phyloP scores from a whole-genome alignment of 2,113 vertebrate genomes.

The Rhinolophus ferrumequinum region DNA sequence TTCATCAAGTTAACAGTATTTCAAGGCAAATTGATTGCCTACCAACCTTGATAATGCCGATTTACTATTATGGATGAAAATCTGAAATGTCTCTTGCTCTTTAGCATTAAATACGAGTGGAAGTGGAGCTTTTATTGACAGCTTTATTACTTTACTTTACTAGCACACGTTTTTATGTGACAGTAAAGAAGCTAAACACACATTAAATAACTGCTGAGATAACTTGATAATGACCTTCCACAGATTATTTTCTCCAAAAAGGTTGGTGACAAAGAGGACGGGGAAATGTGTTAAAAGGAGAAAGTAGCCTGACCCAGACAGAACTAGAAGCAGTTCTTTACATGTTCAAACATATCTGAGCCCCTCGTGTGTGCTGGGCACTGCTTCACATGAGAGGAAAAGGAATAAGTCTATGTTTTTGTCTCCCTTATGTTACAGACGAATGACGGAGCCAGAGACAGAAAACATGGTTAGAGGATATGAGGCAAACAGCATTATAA shows the following conservation, averaged over 20 bases:
- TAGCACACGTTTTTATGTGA: neutral
- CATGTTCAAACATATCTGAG: neutral
- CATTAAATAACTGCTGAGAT: constrained; percentile 69
- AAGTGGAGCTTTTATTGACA: constrained; percentile 53
- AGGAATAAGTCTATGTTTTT: neutral
- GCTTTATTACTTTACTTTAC: constrained; percentile 58
- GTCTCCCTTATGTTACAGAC: neutral
- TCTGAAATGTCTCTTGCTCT: neutral
- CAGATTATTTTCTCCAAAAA: constrained; percentile 51
- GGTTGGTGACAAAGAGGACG: neutral
- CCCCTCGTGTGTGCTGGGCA: accelerated
- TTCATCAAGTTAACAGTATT: constrained; percentile 61
- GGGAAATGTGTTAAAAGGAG: neutral
- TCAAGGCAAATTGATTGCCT: constrained; percentile 16
- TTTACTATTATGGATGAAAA: constrained; percentile 28
- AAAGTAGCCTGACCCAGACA: neutral
- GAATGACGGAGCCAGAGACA: neutral
- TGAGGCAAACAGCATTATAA: neutral
- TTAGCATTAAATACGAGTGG: constrained; percentile 56
- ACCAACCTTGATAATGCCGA: constrained; percentile 43
- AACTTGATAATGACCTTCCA: constrained; percentile 61
- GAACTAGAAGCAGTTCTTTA: neutral
- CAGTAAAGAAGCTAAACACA: constrained; percentile 70
- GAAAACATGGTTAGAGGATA: neutral
- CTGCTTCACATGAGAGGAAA: neutral